Evolutionary conservation across 1,140 invertebrate genomes (phyloP).

Genomic region (Megalopta genalis): DNA sequence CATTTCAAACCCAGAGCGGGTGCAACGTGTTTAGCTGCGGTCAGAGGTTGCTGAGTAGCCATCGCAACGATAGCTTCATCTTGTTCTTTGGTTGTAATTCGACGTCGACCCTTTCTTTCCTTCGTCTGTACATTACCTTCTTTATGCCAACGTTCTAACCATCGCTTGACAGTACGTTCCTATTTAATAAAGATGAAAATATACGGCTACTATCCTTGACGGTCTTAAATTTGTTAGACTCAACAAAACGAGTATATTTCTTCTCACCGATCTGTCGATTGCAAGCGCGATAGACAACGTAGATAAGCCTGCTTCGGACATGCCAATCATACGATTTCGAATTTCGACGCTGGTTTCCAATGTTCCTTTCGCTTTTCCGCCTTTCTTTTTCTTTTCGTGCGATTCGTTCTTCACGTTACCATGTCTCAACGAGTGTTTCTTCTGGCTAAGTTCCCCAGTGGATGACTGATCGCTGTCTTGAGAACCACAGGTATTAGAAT

Average conservation of each 20-base stretch:
- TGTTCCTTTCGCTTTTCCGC: conserved; percentile 77
- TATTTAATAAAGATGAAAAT: conserved; percentile 51
- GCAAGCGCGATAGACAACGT: conserved; percentile 78
- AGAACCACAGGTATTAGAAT: conserved; percentile 64
- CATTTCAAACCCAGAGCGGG: conserved; percentile 77
- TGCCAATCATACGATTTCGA: conserved; percentile 79
- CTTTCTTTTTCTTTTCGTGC: conserved; percentile 70
- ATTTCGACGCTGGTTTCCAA: conserved; percentile 78
- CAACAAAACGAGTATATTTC: conserved; percentile 29
- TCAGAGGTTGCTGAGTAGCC: conserved; percentile 77
- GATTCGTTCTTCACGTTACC: conserved; percentile 9
- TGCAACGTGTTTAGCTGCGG: conserved; percentile 77
- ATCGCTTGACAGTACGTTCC: conserved; percentile 78
- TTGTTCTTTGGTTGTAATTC: conserved; percentile 78
- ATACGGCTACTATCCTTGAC: conserved; percentile 19
- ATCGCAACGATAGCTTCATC: conserved; percentile 78
- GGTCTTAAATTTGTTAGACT: conserved; percentile 20
- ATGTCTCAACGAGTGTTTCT: conserved; percentile 44
- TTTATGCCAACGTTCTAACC: conserved; percentile 78
- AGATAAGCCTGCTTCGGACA: conserved; percentile 78
- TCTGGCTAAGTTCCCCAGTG: conserved; percentile 50
- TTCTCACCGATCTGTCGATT: conserved; percentile 77
- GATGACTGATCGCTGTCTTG: conserved; percentile 67
- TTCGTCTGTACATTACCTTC: conserved; percentile 79
- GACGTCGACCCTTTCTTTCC: conserved; percentile 76